Evolutionary conservation across 1,140 invertebrate genomes (phyloP).

Genomic region (Drosophila busckii): DNA sequence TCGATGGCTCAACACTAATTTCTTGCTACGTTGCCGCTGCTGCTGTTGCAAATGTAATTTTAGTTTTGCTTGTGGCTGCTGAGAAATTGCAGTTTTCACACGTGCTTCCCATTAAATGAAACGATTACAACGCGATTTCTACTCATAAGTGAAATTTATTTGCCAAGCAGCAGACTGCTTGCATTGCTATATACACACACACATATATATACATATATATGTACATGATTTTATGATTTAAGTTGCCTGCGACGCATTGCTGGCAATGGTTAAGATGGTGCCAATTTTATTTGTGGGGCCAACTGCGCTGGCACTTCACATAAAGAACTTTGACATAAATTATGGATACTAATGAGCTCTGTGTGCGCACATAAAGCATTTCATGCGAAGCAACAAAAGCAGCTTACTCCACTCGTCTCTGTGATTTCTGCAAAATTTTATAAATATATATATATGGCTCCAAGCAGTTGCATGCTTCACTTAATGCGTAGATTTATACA

Average conservation of each 20-base stretch:
- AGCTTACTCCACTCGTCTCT: neutral
- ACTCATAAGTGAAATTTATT: constrained; percentile 76
- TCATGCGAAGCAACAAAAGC: constrained; percentile 4
- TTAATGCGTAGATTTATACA: too few species aligned
- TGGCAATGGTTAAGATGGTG: neutral
- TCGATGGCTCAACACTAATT: constrained; percentile 50
- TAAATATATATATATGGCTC: too few species aligned
- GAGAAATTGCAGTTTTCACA: constrained; percentile 70
- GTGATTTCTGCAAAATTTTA: too few species aligned
- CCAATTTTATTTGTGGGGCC: constrained; percentile 42
- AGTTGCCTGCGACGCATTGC: constrained; percentile 18
- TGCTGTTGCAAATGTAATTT: constrained; percentile 44
- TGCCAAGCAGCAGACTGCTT: constrained; percentile 45
- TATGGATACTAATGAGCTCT: constrained; percentile 74
- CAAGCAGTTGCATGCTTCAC: too few species aligned
- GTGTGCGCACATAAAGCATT: constrained; percentile 61
- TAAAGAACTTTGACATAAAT: constrained; percentile 75
- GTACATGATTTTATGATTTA: constrained; percentile 52
- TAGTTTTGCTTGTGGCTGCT: constrained; percentile 23
- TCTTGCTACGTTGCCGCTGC: too few species aligned
- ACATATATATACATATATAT: constrained; percentile 16
- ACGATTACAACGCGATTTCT: constrained; percentile 62
- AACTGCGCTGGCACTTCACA: constrained; percentile 44
- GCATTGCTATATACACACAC: constrained; percentile 26
- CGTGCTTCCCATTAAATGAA: constrained; percentile 76